A percentile compares a stretch with the other conserved stretches of the same genome.
These are phyloP conservation scores for Bombycilla garrulus DNA, from an alignment of 2,113 vertebrate genomes.

Conservation along the genomic window DNA sequence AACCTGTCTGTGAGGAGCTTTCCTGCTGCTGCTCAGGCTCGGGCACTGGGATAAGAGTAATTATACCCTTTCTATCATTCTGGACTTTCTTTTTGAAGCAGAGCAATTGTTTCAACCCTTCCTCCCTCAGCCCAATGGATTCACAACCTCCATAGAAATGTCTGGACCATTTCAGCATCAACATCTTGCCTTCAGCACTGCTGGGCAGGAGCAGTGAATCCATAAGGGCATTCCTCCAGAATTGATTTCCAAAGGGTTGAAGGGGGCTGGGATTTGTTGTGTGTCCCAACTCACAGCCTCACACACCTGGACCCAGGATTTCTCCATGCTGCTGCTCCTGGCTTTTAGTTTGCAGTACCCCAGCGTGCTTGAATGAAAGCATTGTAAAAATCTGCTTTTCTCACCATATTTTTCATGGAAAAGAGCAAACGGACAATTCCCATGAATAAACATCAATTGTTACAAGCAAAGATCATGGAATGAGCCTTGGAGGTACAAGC, in stretches of 20 bases:
- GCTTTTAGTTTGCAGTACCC: background rate
- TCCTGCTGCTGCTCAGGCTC: background rate
- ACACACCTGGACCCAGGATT: background rate
- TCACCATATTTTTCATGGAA: background rate
- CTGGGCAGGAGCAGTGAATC: background rate
- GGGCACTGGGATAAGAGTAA: background rate
- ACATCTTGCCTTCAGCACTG: background rate
- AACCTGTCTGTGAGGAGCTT: background rate
- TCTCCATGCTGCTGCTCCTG: background rate
- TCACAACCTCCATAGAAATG: background rate
- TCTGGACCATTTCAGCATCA: background rate
- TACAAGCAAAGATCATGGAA: background rate
- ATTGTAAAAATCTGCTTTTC: background rate
- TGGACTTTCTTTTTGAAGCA: background rate
- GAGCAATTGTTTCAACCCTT: background rate
- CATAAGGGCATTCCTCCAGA: background rate
- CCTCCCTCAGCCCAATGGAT: background rate
- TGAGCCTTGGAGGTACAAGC: background rate
- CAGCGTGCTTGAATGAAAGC: background rate
- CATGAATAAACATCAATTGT: background rate
- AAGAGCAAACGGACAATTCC: background rate
- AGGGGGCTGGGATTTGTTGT: background rate
- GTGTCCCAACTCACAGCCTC: accelerated
- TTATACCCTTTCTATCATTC: background rate
- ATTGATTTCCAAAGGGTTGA: background rate